Evolutionary conservation across 23 tunicate species (phyloP).

Genomic region (Halocynthia roretzi): DNA sequence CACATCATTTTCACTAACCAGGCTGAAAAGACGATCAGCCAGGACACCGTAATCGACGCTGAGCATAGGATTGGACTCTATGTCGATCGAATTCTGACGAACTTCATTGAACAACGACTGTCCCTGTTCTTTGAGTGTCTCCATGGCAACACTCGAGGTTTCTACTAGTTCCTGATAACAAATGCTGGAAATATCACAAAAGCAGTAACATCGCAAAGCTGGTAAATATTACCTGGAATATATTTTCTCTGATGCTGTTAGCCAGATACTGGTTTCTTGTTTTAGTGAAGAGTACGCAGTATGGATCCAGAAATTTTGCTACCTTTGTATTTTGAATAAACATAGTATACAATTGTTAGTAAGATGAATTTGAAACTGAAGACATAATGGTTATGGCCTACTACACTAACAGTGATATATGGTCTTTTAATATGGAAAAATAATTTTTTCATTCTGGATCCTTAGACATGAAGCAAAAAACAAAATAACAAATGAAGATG

Average conservation of each 20-base stretch:
- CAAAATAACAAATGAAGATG: neutral
- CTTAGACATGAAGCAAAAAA: neutral
- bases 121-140: conserved; percentile 31
- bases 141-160: conserved; percentile 52
- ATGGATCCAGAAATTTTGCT: conserved; percentile 21
- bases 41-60: conserved; percentile 35
- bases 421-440: neutral
- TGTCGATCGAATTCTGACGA: neutral
- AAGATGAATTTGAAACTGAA: too few relatives aligned
- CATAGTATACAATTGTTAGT: too few relatives aligned
- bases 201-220: neutral
- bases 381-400: too few relatives aligned
- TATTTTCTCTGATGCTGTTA: conserved; percentile 8
- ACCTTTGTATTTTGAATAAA: conserved; percentile 11
- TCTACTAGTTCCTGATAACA: conserved; percentile 61
- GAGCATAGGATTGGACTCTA: conserved; percentile 10
- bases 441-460: neutral
- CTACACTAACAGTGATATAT: too few relatives aligned
- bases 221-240: conserved; percentile 26
- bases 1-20: conserved; percentile 16
- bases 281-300: conserved; percentile 11
- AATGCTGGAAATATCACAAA: neutral
- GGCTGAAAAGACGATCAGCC: conserved; percentile 39
- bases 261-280: conserved; percentile 25
- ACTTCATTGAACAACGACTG: neutral